These are phyloP conservation scores for Rotaria sp. DNA, from an alignment of 2,888 invertebrate species.

Conservation along the genomic window DNA sequence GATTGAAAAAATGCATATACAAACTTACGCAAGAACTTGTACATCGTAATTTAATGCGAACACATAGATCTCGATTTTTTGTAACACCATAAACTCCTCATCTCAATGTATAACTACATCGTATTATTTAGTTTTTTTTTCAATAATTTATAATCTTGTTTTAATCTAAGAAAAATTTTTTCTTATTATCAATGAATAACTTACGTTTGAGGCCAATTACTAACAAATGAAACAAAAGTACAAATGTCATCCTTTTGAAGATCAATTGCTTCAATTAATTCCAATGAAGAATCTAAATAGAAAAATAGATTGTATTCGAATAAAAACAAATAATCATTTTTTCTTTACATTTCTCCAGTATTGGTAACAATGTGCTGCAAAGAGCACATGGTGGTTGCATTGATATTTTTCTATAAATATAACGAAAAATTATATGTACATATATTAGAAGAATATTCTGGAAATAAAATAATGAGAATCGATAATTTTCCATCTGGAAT, in stretches of 20 bases:
- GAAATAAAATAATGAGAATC: neutral
- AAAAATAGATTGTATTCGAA: neutral
- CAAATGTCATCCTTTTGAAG: constrained; percentile 17
- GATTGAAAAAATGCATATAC: too few relatives aligned
- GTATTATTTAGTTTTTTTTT: too few relatives aligned
- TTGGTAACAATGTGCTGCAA: neutral
- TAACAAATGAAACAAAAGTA: neutral
- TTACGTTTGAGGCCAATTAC: constrained; percentile 5
- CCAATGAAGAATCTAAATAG: neutral
- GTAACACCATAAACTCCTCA: too few relatives aligned
- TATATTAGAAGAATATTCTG: neutral
- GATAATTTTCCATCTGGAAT: too few relatives aligned
- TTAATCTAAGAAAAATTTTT: too few relatives aligned
- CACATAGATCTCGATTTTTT: too few relatives aligned
- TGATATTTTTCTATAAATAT: neutral
- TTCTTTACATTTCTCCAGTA: neutral
- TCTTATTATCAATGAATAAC: neutral
- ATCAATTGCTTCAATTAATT: constrained; percentile 11
- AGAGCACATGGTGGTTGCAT: constrained; percentile 24
- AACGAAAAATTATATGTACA: neutral
- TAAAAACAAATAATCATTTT: neutral
- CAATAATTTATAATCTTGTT: too few relatives aligned
- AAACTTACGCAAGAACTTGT: too few relatives aligned
- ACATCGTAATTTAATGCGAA: too few relatives aligned
- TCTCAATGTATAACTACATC: too few relatives aligned